Conservation (phyloP, 30 jellyfish, hydroid and myxozoan genomes). For the Turritopsis rubra region DNA sequence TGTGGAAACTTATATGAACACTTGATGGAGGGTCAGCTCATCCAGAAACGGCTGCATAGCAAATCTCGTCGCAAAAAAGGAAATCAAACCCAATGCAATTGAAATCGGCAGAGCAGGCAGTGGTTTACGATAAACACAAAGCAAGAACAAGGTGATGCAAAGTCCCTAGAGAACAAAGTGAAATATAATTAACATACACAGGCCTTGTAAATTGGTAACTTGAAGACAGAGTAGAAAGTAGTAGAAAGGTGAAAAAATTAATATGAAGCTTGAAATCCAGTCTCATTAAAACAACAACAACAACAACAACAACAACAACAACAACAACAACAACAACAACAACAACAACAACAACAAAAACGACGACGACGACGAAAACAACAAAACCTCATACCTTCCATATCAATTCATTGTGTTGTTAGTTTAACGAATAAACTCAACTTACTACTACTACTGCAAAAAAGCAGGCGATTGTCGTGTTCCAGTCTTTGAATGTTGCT, state of each 20-base stretch:
- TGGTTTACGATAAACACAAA: conserved; percentile 90
- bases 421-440: not conserved
- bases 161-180: conserved; percentile 96
- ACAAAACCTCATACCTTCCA: too few species aligned
- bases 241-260: too few species aligned
- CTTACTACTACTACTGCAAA: conserved; percentile 92
- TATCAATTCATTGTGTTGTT: not conserved
- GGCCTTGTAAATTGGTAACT: not conserved
- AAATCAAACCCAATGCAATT: conserved; percentile 83
- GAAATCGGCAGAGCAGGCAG: conserved; percentile 99
- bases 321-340: too few species aligned
- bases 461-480: conserved; percentile 94
- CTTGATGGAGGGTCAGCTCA: conserved; percentile 79
- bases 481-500: conserved; percentile 93
- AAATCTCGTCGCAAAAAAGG: conserved; percentile 80
- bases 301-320: too few species aligned
- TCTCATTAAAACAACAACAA: too few species aligned
- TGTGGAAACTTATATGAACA: conserved; percentile 46
- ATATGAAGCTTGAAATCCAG: too few species aligned
- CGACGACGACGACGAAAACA: not conserved
- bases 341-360: not conserved
- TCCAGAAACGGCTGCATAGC: conserved; percentile 89
- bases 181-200: not conserved
- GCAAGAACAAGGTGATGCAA: conserved; percentile 77
- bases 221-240: not conserved